Conservation (phyloP, 1,140 invertebrate genomes). For the Solenopsis invicta region DNA sequence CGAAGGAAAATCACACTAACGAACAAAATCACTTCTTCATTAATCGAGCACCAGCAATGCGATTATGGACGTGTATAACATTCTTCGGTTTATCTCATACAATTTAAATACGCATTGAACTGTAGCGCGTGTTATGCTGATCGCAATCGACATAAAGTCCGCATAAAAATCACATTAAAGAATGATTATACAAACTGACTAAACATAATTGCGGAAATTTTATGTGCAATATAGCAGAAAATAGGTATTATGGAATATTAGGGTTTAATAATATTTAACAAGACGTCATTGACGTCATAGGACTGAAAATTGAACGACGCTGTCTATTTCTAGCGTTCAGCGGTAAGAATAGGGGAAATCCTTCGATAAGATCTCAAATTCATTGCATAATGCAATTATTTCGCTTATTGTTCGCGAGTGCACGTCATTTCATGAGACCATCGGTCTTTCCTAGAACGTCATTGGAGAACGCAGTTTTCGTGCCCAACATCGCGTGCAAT, state of each 20-base stretch:
- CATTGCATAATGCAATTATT: constrained; percentile 59
- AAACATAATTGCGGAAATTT: not conserved
- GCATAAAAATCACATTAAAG: not conserved
- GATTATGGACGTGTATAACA: not conserved
- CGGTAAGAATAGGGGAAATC: constrained; percentile 52
- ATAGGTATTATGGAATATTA: constrained; percentile 1
- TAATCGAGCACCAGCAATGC: constrained; percentile 5
- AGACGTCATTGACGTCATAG: constrained; percentile 11
- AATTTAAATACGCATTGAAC: not conserved
- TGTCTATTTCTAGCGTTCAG: not conserved
- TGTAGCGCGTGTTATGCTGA: too few species aligned
- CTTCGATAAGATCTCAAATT: constrained; percentile 53
- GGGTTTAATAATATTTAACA: constrained; percentile 23
- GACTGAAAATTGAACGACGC: constrained; percentile 6
- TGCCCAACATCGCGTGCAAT: constrained; percentile 62
- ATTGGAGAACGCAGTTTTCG: constrained; percentile 51
- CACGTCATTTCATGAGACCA: constrained; percentile 57
- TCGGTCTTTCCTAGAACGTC: constrained; percentile 46
- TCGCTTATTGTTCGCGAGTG: constrained; percentile 33
- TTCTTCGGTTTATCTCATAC: not conserved
- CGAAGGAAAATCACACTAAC: too few species aligned
- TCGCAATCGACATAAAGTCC: not conserved
- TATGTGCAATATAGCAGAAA: not conserved
- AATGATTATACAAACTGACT: not conserved
- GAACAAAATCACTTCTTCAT: constrained; percentile 33